These are phyloP conservation scores for Petrocephalus schoutedeni DNA, from an alignment of 2,797 vertebrate genomes.

Conservation along the genomic window DNA sequence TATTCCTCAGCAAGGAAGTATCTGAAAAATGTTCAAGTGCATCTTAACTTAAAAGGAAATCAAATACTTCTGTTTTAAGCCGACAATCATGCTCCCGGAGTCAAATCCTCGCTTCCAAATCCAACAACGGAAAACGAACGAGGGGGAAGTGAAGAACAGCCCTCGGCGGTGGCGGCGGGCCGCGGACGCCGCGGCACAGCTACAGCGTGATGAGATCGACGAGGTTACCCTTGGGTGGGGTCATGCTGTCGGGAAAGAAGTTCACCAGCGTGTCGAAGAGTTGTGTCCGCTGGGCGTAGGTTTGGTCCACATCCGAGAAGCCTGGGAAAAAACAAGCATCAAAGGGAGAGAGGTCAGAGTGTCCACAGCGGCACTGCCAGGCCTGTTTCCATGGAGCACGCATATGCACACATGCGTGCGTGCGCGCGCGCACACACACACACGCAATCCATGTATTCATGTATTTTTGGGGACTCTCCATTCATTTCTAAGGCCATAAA, in stretches of 20 bases:
- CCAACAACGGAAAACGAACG: background rate
- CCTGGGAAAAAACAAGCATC: slow-evolving; percentile 57
- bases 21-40: slow-evolving; percentile 21
- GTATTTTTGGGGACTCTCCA: background rate
- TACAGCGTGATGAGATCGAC: slow-evolving; percentile 97
- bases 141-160: background rate
- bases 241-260: slow-evolving; percentile 99
- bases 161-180: background rate
- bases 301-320: slow-evolving; percentile 95
- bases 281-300: slow-evolving; percentile 92
- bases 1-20: slow-evolving; percentile 23
- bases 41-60: slow-evolving; percentile 17
- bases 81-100: slow-evolving; percentile 6
- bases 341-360: background rate
- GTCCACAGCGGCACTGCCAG: background rate
- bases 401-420: background rate
- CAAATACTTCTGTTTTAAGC: slow-evolving; percentile 20
- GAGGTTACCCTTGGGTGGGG: slow-evolving; percentile 95
- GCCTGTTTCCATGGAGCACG: background rate
- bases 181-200: slow-evolving; percentile 28
- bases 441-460: background rate
- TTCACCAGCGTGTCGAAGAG: slow-evolving; percentile 97
- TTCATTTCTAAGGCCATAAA: background rate
- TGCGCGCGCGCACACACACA: no score
- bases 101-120: background rate